Conservation (phyloP, 2,797 vertebrate genomes). For the Pangasius krempfi region DNA sequence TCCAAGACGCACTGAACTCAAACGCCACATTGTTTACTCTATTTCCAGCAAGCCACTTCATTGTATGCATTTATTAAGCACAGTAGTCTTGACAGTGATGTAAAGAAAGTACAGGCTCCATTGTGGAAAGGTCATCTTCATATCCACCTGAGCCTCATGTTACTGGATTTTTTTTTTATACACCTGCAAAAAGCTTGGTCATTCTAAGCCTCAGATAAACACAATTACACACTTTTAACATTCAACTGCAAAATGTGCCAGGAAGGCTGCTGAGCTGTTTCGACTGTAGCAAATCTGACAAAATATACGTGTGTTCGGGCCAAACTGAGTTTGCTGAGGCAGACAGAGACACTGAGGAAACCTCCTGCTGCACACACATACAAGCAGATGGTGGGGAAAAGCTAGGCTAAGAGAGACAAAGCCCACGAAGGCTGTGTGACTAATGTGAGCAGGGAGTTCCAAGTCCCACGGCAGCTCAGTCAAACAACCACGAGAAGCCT, state of each 20-base stretch:
- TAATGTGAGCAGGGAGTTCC: slow-evolving; percentile 52
- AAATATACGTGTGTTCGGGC: slow-evolving; percentile 32
- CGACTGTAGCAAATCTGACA: slow-evolving; percentile 24
- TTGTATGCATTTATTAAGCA: slow-evolving; percentile 1
- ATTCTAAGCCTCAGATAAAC: slow-evolving; percentile 15
- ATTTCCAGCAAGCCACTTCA: not conserved
- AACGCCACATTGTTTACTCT: slow-evolving; percentile 7
- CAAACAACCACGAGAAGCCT: slow-evolving; percentile 20
- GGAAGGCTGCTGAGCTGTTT: slow-evolving; percentile 20
- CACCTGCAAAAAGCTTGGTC: slow-evolving; percentile 10
- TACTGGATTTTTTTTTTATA: not conserved
- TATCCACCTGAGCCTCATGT: not conserved
- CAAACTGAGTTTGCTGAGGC: slow-evolving; percentile 40
- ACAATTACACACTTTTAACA: slow-evolving; percentile 28
- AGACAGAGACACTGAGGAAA: slow-evolving; percentile 27
- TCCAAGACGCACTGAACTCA: not conserved
- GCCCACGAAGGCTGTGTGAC: slow-evolving; percentile 50
- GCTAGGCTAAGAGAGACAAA: slow-evolving; percentile 51
- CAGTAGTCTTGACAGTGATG: not conserved
- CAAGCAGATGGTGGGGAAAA: slow-evolving; percentile 53
- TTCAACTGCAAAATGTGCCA: slow-evolving; percentile 15
- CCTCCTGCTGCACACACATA: not conserved
- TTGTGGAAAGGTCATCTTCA: not conserved
- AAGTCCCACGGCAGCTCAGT: slow-evolving; percentile 36
- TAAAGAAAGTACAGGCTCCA: not conserved